Base-by-base conservation (phyloP, 2,888 invertebrate genomes). In the Petrolisthes cinctipes region DNA sequence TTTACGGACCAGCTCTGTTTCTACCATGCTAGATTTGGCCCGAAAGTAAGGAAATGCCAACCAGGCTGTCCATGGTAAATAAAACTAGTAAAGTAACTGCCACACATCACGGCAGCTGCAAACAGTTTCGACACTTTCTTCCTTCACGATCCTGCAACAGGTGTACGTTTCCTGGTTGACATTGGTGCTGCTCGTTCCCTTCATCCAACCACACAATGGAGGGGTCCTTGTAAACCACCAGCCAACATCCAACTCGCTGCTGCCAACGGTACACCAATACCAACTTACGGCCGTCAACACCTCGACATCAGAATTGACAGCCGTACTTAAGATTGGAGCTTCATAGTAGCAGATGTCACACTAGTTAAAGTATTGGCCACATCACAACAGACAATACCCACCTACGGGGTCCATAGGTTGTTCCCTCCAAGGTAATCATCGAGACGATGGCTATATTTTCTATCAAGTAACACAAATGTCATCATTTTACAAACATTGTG, bases 201-300 rank as follows among this genome's bases (percentile, higher is more conserved):
- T 20, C 75, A 14, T 9, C 75, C 75, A 75, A 20, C 23, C 75
- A 14, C 75, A 14, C 23, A 75, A 20, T 75, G 9, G 75, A 75
- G 75, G 75, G n/a, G 37, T 23, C 78, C 78, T 51, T 51, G 37
- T 20, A 23, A 78, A 78, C 78, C 37, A 20, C 73, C 7, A n/a
- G 11, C 73, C 73, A n/a, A 73, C n/a, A n/a, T 73, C 73, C 7
- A n/a, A 73, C 73, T 73, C 73, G n/a, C 73, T n/a, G n/a, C 73
- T 14, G 73, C 73, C 73, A 73, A 73, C n/a, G 73, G n/a, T n/a
- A n/a, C n/a, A n/a, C n/a, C n/a, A n/a, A n/a, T n/a, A n/a, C n/a
- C n/a, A n/a, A n/a, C n/a, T n/a, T n/a, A 73, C 73, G 73, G 20
- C 73, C 73, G 7, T 20, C 61, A 61, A 14, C 61, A 61, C 61